Evolutionary conservation across 2,113 vertebrate genomes (phyloP).

Genomic region (Xiphias gladius): DNA sequence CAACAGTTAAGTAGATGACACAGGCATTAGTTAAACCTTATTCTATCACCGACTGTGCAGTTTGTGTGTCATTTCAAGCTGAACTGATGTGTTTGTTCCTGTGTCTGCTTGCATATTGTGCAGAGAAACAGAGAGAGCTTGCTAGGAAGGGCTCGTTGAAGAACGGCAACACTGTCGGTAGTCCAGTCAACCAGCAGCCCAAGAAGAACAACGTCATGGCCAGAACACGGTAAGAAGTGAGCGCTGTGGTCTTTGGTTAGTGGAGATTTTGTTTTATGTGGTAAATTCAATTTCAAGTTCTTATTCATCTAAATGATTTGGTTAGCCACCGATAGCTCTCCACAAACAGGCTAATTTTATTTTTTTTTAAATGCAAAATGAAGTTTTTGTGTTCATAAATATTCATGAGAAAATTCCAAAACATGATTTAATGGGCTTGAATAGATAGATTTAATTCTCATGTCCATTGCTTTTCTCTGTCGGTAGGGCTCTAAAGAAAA

Average conservation of each 20-base stretch:
- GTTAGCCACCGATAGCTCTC: neutral
- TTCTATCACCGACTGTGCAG: neutral
- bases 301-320: neutral
- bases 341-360: neutral
- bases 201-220: conserved; percentile 99
- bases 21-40: neutral
- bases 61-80: neutral
- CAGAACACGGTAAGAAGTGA: conserved; percentile 90
- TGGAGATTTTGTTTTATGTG: neutral
- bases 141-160: conserved; percentile 97
- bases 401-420: neutral
- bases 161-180: conserved; percentile 91
- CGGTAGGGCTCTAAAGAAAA: neutral
- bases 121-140: conserved; percentile 98
- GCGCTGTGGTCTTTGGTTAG: neutral
- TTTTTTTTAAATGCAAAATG: neutral
- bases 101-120: conserved; percentile 49
- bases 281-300: neutral
- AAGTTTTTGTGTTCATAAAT: neutral
- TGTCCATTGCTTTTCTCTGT: conserved; percentile 10
- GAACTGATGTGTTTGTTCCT: neutral
- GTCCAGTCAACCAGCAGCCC: conserved; percentile 98
- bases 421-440: neutral
- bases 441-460: neutral
- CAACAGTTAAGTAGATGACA: neutral